Conservation (phyloP, 2,888 invertebrate genomes). For the Oeneis ivallda region DNA sequence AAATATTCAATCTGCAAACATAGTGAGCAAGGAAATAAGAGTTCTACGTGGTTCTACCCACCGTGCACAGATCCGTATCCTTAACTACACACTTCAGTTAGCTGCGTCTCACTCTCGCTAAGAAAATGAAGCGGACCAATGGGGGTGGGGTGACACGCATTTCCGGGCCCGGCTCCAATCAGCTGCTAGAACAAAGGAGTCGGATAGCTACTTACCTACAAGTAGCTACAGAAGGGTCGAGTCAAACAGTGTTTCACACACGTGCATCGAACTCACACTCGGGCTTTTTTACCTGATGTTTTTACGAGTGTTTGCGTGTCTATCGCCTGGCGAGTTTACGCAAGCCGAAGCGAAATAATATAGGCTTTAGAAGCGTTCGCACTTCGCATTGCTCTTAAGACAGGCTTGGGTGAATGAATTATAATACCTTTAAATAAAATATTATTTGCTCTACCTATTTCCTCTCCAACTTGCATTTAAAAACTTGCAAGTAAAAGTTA, state of each 20-base stretch:
- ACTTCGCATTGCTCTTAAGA: neutral
- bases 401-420: neutral
- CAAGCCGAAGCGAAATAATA: slow-evolving; percentile 54
- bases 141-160: slow-evolving; percentile 82
- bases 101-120: slow-evolving; percentile 79
- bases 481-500: neutral
- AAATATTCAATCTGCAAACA: slow-evolving; percentile 71
- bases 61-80: slow-evolving; percentile 74
- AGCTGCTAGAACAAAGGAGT: slow-evolving; percentile 83
- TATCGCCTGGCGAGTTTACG: slow-evolving; percentile 65
- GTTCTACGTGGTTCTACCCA: slow-evolving; percentile 66
- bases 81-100: slow-evolving; percentile 74
- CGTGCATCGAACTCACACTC: slow-evolving; percentile 59
- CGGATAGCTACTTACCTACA: slow-evolving; percentile 79
- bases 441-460: neutral
- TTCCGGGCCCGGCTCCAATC: slow-evolving; percentile 82
- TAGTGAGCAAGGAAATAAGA: slow-evolving; percentile 59
- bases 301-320: slow-evolving; percentile 71
- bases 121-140: slow-evolving; percentile 82
- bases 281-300: slow-evolving; percentile 68
- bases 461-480: neutral
- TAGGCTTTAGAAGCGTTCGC: slow-evolving; percentile 47
- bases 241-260: slow-evolving; percentile 65
- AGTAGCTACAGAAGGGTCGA: slow-evolving; percentile 76
- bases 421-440: neutral